A percentile compares a stretch with the other conserved stretches of the same genome.
phyloP scores from a whole-genome alignment of 2,888 invertebrate species.

The Himalopsyche tibetana region DNA sequence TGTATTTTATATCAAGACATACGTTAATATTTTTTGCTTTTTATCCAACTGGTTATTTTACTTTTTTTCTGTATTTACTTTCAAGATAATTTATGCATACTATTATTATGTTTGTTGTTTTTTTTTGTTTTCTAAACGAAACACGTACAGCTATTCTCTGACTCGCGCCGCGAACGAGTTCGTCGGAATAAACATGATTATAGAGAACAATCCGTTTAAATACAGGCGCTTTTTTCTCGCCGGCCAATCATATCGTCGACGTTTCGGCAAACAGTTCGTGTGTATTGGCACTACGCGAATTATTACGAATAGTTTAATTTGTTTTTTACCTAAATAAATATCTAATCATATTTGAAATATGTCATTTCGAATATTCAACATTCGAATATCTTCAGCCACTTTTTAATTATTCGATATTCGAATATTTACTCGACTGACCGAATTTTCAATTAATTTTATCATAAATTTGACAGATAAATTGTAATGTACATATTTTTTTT shows the following conservation, averaged over 20 bases:
- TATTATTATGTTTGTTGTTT: slow-evolving; percentile 12
- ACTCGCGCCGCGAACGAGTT: slow-evolving; percentile 5
- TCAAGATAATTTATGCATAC: slow-evolving; percentile 29
- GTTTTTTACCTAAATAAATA: no score
- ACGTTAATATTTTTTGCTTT: slow-evolving; percentile 17
- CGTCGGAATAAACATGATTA: not conserved
- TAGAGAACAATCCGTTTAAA: slow-evolving; percentile 34
- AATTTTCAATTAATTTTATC: no score
- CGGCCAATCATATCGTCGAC: not conserved
- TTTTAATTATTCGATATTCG: no score
- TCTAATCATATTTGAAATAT: no score
- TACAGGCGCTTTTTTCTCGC: slow-evolving; percentile 11
- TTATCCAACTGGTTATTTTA: slow-evolving; percentile 1
- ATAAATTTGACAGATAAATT: no score
- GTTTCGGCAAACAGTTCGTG: not conserved
- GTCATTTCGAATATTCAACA: no score
- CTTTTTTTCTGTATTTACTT: slow-evolving; percentile 1
- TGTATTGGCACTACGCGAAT: no score
- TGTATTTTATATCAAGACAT: not conserved
- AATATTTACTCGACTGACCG: no score
- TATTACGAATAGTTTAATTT: no score
- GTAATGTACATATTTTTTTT: no score
- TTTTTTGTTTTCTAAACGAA: not conserved
- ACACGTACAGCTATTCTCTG: not conserved
- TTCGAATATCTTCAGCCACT: no score